These are phyloP conservation scores for Drosophila willistoni DNA, from an alignment of 1,140 invertebrate genomes.

Conservation along the genomic window DNA sequence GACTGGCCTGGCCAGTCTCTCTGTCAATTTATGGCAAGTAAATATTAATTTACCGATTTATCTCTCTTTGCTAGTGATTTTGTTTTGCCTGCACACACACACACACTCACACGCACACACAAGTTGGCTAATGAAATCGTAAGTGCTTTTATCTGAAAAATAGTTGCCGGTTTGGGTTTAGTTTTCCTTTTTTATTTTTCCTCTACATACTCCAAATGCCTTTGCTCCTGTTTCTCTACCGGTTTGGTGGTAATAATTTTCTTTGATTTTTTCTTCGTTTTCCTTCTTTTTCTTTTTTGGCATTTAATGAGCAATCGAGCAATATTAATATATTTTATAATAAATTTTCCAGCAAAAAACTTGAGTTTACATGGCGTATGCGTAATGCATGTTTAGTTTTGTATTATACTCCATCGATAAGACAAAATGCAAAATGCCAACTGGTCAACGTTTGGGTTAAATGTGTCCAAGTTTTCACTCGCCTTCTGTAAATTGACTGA, in stretches of 20 bases:
- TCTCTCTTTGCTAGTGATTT: conserved; percentile 66
- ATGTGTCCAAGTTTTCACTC: conserved; percentile 56
- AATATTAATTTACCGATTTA: conserved; percentile 74
- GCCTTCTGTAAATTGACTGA: conserved; percentile 28
- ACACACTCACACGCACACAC: conserved; percentile 23
- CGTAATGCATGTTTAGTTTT: conserved; percentile 9
- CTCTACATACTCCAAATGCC: conserved; percentile 26
- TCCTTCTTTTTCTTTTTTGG: conserved; percentile 18
- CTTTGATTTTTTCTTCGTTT: neutral
- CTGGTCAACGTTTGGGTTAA: neutral
- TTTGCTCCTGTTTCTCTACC: conserved; percentile 58
- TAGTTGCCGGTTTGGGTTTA: conserved; percentile 60
- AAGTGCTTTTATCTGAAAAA: conserved; percentile 79
- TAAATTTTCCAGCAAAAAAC: neutral
- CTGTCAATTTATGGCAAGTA: conserved; percentile 65
- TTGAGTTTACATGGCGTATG: neutral
- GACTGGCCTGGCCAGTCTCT: conserved; percentile 19
- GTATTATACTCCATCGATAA: neutral
- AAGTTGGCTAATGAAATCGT: conserved; percentile 78
- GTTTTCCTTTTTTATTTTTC: conserved; percentile 32
- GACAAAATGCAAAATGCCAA: conserved; percentile 25
- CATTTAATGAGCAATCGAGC: conserved; percentile 65
- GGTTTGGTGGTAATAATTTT: conserved; percentile 45
- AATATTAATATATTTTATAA: conserved; percentile 55
- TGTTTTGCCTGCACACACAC: conserved; percentile 65